These are phyloP conservation scores for Aphidoletes aphidimyza DNA, from an alignment of 2,888 invertebrate species.

Conservation along the genomic window DNA sequence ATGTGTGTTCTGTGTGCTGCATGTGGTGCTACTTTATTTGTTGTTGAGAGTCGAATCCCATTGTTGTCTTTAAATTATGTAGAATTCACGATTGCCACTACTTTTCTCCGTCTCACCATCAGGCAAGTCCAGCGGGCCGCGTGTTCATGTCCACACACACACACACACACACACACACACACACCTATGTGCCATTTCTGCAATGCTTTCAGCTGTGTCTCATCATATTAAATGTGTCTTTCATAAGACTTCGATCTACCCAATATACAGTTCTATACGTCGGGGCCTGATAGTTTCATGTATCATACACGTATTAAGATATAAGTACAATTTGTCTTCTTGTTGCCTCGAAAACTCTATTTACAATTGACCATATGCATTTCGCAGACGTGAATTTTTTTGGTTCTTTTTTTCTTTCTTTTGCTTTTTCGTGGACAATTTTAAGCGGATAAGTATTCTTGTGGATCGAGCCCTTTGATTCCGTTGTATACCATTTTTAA, in stretches of 20 bases:
- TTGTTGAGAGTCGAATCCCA: slow-evolving; percentile 12
- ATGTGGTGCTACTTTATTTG: not conserved
- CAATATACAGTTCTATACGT: too few species aligned
- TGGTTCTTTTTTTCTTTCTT: too few species aligned
- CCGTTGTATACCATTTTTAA: too few species aligned
- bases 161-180: not conserved
- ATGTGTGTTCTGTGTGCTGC: not conserved
- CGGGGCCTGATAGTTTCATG: not conserved
- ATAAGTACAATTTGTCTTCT: slow-evolving; percentile 44
- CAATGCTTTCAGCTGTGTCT: slow-evolving; percentile 30
- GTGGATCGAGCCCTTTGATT: not conserved
- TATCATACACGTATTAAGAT: slow-evolving; percentile 13
- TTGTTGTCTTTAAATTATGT: slow-evolving; percentile 22
- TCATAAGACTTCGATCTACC: slow-evolving; percentile 24
- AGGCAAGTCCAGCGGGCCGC: slow-evolving; percentile 20
- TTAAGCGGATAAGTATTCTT: not conserved
- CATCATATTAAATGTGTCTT: slow-evolving; percentile 30
- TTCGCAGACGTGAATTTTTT: slow-evolving; percentile 22
- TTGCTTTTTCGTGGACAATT: slow-evolving; percentile 26
- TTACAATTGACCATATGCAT: not conserved
- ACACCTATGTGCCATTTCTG: slow-evolving; percentile 26
- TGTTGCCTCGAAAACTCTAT: slow-evolving; percentile 5
- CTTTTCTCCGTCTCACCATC: slow-evolving; percentile 43
- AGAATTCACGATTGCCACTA: not conserved
- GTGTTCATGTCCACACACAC: not conserved